Evolutionary conservation across 2,113 vertebrate genomes (phyloP).

Genomic region (Raja brachyura): DNA sequence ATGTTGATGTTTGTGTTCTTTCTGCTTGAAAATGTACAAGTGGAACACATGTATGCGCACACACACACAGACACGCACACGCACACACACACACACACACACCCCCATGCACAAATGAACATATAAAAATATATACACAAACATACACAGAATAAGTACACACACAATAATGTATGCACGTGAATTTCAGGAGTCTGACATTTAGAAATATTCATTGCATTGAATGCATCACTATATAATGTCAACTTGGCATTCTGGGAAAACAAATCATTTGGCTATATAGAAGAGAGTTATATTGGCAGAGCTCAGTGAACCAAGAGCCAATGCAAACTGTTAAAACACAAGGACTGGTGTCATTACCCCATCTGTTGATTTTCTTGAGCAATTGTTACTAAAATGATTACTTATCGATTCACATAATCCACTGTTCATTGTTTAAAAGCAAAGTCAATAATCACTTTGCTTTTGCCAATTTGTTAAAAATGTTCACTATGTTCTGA

Average conservation of each 20-base stretch:
- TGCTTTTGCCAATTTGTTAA: neutral
- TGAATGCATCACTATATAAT: neutral
- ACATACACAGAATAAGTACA: neutral
- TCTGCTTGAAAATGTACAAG: neutral
- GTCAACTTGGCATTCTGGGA: neutral
- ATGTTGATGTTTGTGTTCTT: neutral
- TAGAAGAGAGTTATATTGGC: neutral
- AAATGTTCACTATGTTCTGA: neutral
- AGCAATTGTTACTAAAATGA: constrained; percentile 22
- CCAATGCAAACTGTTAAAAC: neutral
- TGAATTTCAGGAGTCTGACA: neutral
- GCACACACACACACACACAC: neutral
- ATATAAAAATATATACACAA: no score
- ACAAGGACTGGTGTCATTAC: neutral
- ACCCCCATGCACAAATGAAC: no score
- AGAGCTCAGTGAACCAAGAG: neutral
- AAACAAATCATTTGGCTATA: neutral
- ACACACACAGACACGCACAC: neutral
- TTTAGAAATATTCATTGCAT: constrained; percentile 2
- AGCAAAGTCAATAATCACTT: neutral
- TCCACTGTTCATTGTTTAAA: neutral
- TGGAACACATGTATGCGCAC: neutral
- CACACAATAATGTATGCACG: neutral
- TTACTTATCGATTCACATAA: neutral
- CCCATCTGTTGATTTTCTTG: constrained; percentile 22